Conservation (phyloP, 2,113 vertebrate genomes). For the Pseudorhombus dupliciocellatus region DNA sequence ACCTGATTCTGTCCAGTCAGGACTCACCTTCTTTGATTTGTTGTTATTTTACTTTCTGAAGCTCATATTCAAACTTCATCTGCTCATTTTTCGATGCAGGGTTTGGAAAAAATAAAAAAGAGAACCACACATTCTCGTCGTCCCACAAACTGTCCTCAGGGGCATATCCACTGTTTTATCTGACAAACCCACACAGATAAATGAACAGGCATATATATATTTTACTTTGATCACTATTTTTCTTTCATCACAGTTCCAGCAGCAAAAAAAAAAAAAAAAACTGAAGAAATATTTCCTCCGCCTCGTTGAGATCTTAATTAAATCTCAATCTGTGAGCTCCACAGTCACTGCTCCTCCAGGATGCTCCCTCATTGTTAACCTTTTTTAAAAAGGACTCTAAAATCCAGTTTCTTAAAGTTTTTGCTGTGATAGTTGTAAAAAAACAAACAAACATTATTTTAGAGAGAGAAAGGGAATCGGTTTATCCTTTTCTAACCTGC, state of each 20-base stretch:
- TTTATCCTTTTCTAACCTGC: conserved; percentile 38
- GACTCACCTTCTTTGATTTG: neutral
- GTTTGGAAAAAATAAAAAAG: neutral
- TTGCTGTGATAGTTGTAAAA: neutral
- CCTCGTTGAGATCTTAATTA: neutral
- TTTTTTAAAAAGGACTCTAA: neutral
- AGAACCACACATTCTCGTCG: neutral
- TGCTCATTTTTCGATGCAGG: neutral
- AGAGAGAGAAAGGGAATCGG: neutral
- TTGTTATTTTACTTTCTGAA: neutral
- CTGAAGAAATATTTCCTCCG: neutral
- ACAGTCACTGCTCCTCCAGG: neutral
- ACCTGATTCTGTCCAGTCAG: conserved; percentile 30
- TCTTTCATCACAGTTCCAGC: neutral
- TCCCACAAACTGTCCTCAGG: neutral
- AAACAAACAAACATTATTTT: neutral
- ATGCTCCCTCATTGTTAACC: neutral
- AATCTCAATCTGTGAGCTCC: neutral
- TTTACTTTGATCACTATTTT: neutral
- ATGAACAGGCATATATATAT: neutral
- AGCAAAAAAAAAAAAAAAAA: neutral
- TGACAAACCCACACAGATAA: neutral
- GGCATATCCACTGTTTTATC: neutral
- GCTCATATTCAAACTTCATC: neutral
- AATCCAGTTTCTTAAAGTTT: too few species aligned